phyloP scores from a whole-genome alignment of 2,888 invertebrate genomes.

The Drosophila greeni region DNA sequence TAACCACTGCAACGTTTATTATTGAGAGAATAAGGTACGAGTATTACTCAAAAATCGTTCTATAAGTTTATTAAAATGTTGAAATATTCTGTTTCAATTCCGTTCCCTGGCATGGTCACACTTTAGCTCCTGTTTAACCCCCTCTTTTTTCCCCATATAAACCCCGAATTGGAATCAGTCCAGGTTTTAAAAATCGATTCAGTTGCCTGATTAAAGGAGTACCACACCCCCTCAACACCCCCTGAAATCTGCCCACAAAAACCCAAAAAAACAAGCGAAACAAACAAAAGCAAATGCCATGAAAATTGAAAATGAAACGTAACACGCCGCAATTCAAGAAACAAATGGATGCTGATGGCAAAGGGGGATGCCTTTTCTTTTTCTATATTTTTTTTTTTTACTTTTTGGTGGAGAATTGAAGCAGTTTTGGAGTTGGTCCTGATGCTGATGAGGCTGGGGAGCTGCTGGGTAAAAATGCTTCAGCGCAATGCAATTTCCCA shows the following conservation, averaged over 20 bases:
- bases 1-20: not conserved
- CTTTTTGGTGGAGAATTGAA: not conserved
- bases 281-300: constrained; percentile 55
- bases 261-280: constrained; percentile 2
- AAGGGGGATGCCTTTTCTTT: not conserved
- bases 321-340: constrained; percentile 61
- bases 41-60: not conserved
- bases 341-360: constrained; percentile 59
- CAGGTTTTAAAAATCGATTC: constrained; percentile 4
- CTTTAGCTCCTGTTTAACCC: not conserved
- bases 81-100: not conserved
- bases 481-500: constrained; percentile 16
- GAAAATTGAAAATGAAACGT: constrained; percentile 69
- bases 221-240: not conserved
- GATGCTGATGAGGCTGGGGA: constrained; percentile 29
- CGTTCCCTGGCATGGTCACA: not conserved
- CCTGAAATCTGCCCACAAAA: not conserved
- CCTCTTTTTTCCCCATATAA: not conserved
- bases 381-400: not conserved
- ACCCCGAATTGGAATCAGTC: not conserved
- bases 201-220: constrained; percentile 14
- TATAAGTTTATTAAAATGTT: not conserved
- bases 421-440: not conserved
- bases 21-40: rapidly evolving
- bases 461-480: constrained; percentile 5